These are phyloP conservation scores for Falcunculus frontatus DNA, from an alignment of 2,113 vertebrate species.

Conservation along the genomic window DNA sequence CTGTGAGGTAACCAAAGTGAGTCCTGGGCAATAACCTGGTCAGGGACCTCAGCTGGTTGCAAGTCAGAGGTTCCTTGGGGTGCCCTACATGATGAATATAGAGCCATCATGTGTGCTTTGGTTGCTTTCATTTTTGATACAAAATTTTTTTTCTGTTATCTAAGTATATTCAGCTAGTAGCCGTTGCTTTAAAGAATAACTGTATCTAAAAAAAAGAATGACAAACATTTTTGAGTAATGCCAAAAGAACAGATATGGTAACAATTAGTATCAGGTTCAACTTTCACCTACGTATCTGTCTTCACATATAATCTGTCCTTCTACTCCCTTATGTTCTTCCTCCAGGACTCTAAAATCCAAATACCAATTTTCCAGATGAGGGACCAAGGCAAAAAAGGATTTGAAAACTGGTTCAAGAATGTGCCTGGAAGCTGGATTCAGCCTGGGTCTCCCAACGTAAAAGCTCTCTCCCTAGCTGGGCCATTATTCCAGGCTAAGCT, in stretches of 20 bases:
- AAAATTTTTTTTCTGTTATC: background rate
- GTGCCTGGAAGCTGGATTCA: background rate
- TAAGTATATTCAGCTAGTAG: background rate
- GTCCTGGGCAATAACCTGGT: background rate
- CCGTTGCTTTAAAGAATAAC: background rate
- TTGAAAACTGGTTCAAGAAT: conserved; percentile 26
- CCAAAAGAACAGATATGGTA: conserved; percentile 2
- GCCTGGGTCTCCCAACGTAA: background rate
- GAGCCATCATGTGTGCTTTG: background rate
- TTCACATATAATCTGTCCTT: background rate
- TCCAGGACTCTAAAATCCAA: background rate
- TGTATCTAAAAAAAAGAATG: background rate
- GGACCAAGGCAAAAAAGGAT: background rate
- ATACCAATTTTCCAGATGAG: conserved; percentile 28
- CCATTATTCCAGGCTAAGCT: background rate
- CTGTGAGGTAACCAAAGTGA: accelerated
- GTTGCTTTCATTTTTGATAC: background rate
- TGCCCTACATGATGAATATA: background rate
- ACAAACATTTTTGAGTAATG: background rate
- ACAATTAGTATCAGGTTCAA: conserved; percentile 36
- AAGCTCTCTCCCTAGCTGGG: background rate
- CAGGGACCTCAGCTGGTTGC: background rate
- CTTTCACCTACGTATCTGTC: background rate
- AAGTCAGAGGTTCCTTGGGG: background rate
- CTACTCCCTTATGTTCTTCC: background rate